Conservation (phyloP, 2,888 invertebrate genomes). For the Xanthia togata region DNA sequence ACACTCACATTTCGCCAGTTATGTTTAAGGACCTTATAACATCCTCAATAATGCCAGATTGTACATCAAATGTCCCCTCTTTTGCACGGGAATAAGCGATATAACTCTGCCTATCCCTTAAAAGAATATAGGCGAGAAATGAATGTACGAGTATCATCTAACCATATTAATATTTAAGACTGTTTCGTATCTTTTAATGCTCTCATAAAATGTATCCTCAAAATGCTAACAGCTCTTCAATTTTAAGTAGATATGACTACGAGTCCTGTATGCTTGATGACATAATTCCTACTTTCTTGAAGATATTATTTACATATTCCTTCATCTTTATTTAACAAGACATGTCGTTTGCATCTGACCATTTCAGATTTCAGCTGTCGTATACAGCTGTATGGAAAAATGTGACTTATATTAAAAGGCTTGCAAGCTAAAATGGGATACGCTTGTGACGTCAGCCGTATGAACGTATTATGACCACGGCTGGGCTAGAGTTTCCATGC, state of each 20-base stretch:
- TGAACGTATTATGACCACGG: slow-evolving; percentile 1
- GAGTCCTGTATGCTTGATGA: slow-evolving; percentile 34
- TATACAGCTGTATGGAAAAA: slow-evolving; percentile 38
- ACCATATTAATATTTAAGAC: slow-evolving; percentile 20
- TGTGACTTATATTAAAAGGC: slow-evolving; percentile 58
- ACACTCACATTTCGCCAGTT: too few species aligned
- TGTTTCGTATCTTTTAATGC: slow-evolving; percentile 19
- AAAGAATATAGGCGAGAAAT: background rate
- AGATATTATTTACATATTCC: slow-evolving; percentile 45
- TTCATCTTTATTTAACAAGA: slow-evolving; percentile 58
- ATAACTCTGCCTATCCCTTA: background rate
- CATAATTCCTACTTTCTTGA: slow-evolving; percentile 27
- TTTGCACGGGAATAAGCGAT: background rate
- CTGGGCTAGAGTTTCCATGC: background rate
- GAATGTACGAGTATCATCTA: slow-evolving; percentile 1
- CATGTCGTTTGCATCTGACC: slow-evolving; percentile 63
- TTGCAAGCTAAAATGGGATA: slow-evolving; percentile 7
- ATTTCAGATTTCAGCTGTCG: slow-evolving; percentile 52
- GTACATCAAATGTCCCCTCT: background rate
- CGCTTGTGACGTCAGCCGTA: background rate
- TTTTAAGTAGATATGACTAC: slow-evolving; percentile 51
- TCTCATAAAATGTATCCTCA: slow-evolving; percentile 42
- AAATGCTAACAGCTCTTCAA: slow-evolving; percentile 43
- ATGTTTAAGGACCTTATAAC: background rate
- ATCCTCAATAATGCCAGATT: background rate